Evolutionary conservation across 2,888 invertebrate genomes (phyloP).

Genomic region (Lobophora halterata): DNA sequence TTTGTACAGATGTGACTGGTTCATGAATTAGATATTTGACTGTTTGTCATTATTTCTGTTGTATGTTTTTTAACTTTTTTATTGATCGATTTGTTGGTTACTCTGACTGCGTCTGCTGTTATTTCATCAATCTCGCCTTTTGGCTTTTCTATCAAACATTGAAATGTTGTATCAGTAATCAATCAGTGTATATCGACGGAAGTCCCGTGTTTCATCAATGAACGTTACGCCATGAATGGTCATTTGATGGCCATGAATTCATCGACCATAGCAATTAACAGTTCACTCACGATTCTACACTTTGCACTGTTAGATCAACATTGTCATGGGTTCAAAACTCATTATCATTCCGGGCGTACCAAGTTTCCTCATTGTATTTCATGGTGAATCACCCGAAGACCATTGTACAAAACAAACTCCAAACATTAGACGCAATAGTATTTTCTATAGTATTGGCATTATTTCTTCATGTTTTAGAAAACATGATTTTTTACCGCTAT

Average conservation of each 20-base stretch:
- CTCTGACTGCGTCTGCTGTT: too few relatives aligned
- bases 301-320: constrained; percentile 26
- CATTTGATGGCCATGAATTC: constrained; percentile 37
- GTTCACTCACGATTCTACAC: constrained; percentile 16
- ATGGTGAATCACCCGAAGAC: constrained; percentile 48
- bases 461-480: constrained; percentile 10
- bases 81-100: too few relatives aligned
- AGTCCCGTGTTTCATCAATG: constrained; percentile 33
- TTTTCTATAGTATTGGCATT: constrained; percentile 7
- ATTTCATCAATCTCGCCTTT: too few relatives aligned
- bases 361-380: constrained; percentile 55
- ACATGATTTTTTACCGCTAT: constrained; percentile 7
- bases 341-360: constrained; percentile 53
- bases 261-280: constrained; percentile 30
- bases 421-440: constrained; percentile 17
- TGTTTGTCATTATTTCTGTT: too few relatives aligned
- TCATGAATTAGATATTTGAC: too few relatives aligned
- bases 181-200: background rate
- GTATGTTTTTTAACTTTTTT: too few relatives aligned
- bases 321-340: constrained; percentile 28
- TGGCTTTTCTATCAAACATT: too few relatives aligned
- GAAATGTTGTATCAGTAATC: too few relatives aligned
- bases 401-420: constrained; percentile 24
- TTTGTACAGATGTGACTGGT: too few relatives aligned
- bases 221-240: constrained; percentile 37